phyloP scores from a whole-genome alignment of 2,888 invertebrate species.

The Dryadula phaetusa region DNA sequence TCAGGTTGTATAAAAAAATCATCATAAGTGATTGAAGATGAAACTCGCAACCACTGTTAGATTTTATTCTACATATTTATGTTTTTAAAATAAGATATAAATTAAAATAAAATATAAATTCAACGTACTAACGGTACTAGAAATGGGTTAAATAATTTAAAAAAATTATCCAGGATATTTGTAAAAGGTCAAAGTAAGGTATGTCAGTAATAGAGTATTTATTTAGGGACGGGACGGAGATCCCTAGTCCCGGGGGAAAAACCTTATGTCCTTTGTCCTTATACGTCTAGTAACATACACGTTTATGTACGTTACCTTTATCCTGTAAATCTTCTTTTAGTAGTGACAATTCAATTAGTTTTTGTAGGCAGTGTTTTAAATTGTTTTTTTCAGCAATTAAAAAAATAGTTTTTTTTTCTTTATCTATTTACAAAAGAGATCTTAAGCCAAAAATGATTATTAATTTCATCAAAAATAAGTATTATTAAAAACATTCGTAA shows the following conservation, averaged over 20 bases:
- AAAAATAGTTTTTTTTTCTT: background rate
- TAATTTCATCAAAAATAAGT: too few relatives aligned
- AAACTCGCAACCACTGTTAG: too few relatives aligned
- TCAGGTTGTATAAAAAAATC: too few relatives aligned
- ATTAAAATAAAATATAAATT: constrained; percentile 24
- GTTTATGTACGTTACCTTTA: constrained; percentile 22
- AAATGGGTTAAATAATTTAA: constrained; percentile 29
- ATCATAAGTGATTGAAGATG: too few relatives aligned
- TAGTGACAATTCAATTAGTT: constrained; percentile 19
- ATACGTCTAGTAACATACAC: constrained; percentile 27
- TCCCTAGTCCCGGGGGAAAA: constrained; percentile 38
- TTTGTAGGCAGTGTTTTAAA: background rate
- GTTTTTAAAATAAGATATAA: too few relatives aligned
- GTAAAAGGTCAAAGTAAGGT: constrained; percentile 40
- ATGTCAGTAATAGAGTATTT: constrained; percentile 45
- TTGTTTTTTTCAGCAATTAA: background rate
- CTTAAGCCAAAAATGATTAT: too few relatives aligned
- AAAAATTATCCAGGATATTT: constrained; percentile 34
- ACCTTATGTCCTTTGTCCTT: constrained; percentile 39
- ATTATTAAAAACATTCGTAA: too few relatives aligned
- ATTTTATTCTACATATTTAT: too few relatives aligned
- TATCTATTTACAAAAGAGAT: too few relatives aligned
- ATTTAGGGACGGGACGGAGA: constrained; percentile 39
- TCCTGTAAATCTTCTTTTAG: constrained; percentile 3
- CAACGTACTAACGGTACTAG: constrained; percentile 6